Percentiles rank a stretch among this genome's conserved stretches.
Conservation (phyloP, 1,140 invertebrate species). For the Lasioglossum baleicum region DNA sequence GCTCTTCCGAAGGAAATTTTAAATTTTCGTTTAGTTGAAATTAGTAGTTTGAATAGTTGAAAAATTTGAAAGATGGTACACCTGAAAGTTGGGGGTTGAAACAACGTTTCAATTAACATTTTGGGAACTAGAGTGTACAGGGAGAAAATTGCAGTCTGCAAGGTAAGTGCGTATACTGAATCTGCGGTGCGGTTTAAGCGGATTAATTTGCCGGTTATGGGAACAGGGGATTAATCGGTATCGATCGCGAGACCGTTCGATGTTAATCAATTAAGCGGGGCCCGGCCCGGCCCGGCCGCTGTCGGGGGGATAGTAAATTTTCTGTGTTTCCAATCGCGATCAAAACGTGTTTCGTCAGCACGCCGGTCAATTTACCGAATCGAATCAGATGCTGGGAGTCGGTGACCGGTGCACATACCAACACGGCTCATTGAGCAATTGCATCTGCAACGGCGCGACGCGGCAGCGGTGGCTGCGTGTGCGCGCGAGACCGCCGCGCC, state of each 20-base stretch:
- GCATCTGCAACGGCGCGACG: constrained; percentile 26
- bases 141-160: no score
- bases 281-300: no score
- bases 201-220: neutral
- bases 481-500: constrained; percentile 10
- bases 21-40: no score
- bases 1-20: no score
- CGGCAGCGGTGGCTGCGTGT: constrained; percentile 17
- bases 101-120: no score
- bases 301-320: neutral
- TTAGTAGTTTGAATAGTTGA: no score
- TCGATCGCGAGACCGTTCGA: neutral
- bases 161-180: no score
- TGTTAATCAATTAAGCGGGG: neutral
- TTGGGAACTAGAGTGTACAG: no score
- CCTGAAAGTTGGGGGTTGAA: no score
- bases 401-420: constrained; percentile 67
- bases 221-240: neutral
- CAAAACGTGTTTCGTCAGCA: neutral
- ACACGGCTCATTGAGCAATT: constrained; percentile 57
- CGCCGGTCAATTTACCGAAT: constrained; percentile 16
- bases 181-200: no score
- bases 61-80: no score
- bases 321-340: neutral
- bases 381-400: constrained; percentile 45